Evolutionary conservation across 2,888 invertebrate species (phyloP).

Genomic region (Iphiclides podalirius): DNA sequence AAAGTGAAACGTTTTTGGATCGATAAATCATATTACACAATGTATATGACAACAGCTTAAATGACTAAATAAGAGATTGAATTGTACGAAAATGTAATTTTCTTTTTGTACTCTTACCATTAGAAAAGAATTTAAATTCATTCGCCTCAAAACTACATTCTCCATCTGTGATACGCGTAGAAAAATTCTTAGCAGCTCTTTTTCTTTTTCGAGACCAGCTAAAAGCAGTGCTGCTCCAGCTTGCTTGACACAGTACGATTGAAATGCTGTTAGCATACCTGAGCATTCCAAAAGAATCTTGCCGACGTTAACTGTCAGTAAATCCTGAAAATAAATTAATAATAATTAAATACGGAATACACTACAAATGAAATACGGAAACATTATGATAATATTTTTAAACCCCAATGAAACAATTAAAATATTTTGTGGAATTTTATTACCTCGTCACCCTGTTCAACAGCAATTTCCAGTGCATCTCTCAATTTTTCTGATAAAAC

Average conservation of each 20-base stretch:
- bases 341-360: no score
- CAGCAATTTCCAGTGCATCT: constrained; percentile 91
- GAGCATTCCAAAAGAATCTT: constrained; percentile 94
- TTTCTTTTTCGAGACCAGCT: constrained; percentile 95
- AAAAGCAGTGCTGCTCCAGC: constrained; percentile 92
- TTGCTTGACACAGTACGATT: constrained; percentile 96
- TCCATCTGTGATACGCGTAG: constrained; percentile 98
- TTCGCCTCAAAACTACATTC: constrained; percentile 93
- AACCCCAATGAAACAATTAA: no score
- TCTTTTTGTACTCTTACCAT: constrained; percentile 93
- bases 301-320: constrained; percentile 93
- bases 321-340: constrained; percentile 78
- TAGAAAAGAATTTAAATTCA: constrained; percentile 98
- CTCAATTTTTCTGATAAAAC: constrained; percentile 92
- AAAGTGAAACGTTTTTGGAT: no score
- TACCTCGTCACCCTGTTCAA: constrained; percentile 88
- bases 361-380: no score
- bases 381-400: no score
- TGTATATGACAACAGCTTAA: no score
- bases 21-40: no score
- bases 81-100: no score
- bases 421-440: no score
- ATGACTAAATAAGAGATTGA: no score
- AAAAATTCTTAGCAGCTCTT: constrained; percentile 95
- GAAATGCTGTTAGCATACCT: constrained; percentile 96